Percentiles rank a stretch among this genome's conserved stretches.
Evolutionary conservation across 2,797 vertebrate species (phyloP).

Genomic region (Lacerta viridis): DNA sequence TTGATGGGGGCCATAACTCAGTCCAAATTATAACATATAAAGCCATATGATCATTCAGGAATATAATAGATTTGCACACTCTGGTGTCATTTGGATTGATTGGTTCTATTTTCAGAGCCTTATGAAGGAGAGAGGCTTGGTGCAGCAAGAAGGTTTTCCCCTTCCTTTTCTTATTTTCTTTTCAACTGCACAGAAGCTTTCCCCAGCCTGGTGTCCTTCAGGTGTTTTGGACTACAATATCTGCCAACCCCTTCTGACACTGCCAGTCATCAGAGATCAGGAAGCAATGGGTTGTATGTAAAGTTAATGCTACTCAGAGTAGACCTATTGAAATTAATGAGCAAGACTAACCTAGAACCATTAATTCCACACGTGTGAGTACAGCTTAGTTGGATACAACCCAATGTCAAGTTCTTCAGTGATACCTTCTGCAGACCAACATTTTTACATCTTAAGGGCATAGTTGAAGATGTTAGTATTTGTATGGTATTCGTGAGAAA

Average conservation of each 20-base stretch:
- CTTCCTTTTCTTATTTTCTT: conserved; percentile 17
- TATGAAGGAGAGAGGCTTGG: conserved; percentile 69
- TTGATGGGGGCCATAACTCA: conserved; percentile 76
- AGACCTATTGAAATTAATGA: too few relatives aligned
- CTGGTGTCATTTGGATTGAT: conserved; percentile 76
- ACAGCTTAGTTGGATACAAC: too few relatives aligned
- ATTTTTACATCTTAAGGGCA: neutral
- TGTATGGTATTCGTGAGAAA: too few relatives aligned
- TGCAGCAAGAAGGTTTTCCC: conserved; percentile 50
- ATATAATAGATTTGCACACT: conserved; percentile 72
- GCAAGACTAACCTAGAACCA: too few relatives aligned
- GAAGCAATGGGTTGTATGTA: too few relatives aligned
- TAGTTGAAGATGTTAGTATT: neutral
- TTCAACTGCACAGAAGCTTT: conserved; percentile 8
- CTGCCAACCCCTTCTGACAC: neutral
- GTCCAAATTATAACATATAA: conserved; percentile 75
- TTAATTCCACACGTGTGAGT: too few relatives aligned
- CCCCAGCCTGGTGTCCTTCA: neutral
- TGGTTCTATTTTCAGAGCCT: conserved; percentile 68
- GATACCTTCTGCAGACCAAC: neutral
- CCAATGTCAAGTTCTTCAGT: neutral
- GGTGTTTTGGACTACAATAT: neutral
- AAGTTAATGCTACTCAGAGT: too few relatives aligned
- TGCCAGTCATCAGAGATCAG: neutral
- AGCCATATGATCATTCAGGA: conserved; percentile 74